A percentile compares a stretch with the other conserved stretches of the same genome.
Conservation (phyloP, 2,888 invertebrate species). For the Choreutis nemorana region DNA sequence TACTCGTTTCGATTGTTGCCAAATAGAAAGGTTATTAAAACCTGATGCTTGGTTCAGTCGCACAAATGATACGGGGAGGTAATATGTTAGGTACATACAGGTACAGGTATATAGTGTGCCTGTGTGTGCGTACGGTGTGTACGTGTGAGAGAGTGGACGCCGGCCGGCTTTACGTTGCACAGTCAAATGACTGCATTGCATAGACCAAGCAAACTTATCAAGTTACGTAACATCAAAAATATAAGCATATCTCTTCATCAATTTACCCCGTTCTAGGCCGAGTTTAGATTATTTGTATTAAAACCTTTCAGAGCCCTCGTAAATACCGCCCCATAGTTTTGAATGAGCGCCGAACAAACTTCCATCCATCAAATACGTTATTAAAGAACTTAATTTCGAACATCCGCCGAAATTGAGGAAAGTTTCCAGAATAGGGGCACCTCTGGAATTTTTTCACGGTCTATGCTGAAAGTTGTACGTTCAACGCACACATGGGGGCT, state of each 20-base stretch:
- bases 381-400: constrained; percentile 19
- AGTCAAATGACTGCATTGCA: constrained; percentile 31
- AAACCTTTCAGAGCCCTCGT: too few relatives aligned
- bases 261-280: too few relatives aligned
- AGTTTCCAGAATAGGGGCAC: constrained; percentile 10
- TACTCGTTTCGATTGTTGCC: constrained; percentile 62
- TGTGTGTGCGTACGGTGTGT: constrained; percentile 16
- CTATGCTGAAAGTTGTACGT: constrained; percentile 58
- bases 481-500: constrained; percentile 38
- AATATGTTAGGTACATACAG: constrained; percentile 13
- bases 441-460: constrained; percentile 32
- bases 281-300: too few relatives aligned
- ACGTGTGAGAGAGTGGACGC: constrained; percentile 47
- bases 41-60: constrained; percentile 30
- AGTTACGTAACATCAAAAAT: too few relatives aligned
- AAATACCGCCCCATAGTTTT: too few relatives aligned
- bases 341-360: too few relatives aligned
- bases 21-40: constrained; percentile 68
- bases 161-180: constrained; percentile 59
- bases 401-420: constrained; percentile 11
- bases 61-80: constrained; percentile 40
- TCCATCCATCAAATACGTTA: constrained; percentile 11
- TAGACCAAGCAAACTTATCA: constrained; percentile 24
- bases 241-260: too few relatives aligned
- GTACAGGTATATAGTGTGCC: constrained; percentile 15